Base-by-base conservation (phyloP, 2,888 invertebrate genomes). In the Poecilus cupreus region DNA sequence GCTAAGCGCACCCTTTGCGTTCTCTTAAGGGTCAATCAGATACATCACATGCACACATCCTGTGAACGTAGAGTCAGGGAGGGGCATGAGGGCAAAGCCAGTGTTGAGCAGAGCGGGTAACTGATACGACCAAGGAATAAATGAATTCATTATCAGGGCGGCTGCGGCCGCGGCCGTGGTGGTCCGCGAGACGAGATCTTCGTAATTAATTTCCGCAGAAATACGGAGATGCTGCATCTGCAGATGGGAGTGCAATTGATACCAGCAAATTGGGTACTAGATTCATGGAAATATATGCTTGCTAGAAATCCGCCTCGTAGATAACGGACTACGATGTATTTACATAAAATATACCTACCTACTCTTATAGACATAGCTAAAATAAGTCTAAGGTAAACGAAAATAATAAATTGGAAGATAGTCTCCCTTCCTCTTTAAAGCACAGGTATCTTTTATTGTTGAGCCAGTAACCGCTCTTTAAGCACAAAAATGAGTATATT, bases 71-170 rank as follows among this genome's bases (percentile, higher is more conserved):
- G 64, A 68, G 16, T 10, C 10, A 10, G 18, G 32, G 64, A 32
- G 37, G 32, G 20, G 37, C 3, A 37, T n/a, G 11, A 16, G 37
- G 64, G 60, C n/a, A n/a, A n/a, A 46, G 46, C 46, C n/a, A 46
- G 13, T 46, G n/a, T n/a, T n/a, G 13, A 46, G 13, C 51, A 18
- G 18, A 51, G 16, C 60, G 24, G 57, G 77, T 39, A 60, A 77
- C 46, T 78, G 78, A 78, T 78, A 60, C 78, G 46, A 64, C 24
- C 64, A 77, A 78, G 78, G 78, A 68, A 68, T 68, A 37, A 79
- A 79, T 79, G 79, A 79, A 79, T 79, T 79, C 79, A 79, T 79
- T 79, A 79, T 79, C 79, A 79, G 78, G 26, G 11, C 49, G 74
- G 22, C 20, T 54, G 76, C 39, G 46, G 54, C 51, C 13, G 76